Conservation (phyloP, 2,113 vertebrate genomes). For the Orycteropus afer region DNA sequence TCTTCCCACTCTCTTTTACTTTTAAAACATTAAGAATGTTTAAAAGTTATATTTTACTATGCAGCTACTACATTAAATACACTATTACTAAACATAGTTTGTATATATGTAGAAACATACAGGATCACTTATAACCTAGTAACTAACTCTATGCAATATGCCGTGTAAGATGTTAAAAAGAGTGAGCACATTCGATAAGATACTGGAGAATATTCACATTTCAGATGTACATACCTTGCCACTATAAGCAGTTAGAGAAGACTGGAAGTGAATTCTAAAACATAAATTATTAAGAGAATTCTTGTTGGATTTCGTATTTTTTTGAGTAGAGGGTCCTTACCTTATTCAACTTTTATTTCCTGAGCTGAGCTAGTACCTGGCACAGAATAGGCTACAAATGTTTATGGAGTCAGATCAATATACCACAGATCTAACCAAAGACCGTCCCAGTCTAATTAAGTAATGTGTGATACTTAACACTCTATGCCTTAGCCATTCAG, state of each 20-base stretch:
- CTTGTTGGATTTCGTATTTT: neutral
- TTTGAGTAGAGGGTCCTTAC: neutral
- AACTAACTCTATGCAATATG: neutral
- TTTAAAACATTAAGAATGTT: neutral
- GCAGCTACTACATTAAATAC: neutral
- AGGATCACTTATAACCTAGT: neutral
- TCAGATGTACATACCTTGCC: neutral
- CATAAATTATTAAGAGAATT: neutral
- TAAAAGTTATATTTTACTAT: conserved; percentile 17
- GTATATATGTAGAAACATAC: neutral
- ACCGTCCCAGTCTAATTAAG: neutral
- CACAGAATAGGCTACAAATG: neutral
- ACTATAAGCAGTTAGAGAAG: neutral
- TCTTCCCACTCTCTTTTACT: neutral
- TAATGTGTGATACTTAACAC: neutral
- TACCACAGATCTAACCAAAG: neutral
- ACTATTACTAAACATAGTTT: neutral
- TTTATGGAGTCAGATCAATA: neutral
- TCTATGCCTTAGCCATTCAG: neutral
- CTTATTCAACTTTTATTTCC: neutral
- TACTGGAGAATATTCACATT: neutral
- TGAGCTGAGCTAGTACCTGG: neutral
- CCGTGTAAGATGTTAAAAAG: neutral
- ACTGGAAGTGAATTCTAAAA: neutral
- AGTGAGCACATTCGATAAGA: neutral